These are phyloP conservation scores for Esperia sulphurella DNA, from an alignment of 2,888 invertebrate genomes.

Conservation along the genomic window DNA sequence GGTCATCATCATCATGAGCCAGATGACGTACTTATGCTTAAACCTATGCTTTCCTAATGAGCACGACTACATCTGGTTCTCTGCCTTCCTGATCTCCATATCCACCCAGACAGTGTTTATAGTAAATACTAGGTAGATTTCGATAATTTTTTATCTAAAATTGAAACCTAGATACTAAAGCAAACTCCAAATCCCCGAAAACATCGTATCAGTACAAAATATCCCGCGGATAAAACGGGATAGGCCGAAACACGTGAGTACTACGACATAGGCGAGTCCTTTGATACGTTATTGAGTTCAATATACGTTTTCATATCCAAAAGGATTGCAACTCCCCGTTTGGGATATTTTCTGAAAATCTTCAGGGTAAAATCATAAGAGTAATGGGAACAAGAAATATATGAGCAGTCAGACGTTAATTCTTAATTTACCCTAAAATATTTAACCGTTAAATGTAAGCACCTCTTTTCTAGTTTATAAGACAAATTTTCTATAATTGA, in stretches of 20 bases:
- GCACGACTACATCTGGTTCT: too few relatives aligned
- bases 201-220: constrained; percentile 39
- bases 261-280: constrained; percentile 46
- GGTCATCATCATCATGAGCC: too few relatives aligned
- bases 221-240: constrained; percentile 42
- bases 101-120: too few relatives aligned
- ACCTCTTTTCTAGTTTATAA: too few relatives aligned
- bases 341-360: constrained; percentile 4
- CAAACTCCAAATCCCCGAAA: constrained; percentile 17
- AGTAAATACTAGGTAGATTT: too few relatives aligned
- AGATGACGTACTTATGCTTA: too few relatives aligned
- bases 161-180: constrained; percentile 22
- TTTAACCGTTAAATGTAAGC: too few relatives aligned
- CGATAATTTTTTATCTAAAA: constrained; percentile 16
- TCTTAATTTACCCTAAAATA: too few relatives aligned
- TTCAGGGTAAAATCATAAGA: not conserved
- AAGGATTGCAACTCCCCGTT: constrained; percentile 20
- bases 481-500: too few relatives aligned
- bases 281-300: constrained; percentile 63
- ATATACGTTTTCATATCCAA: constrained; percentile 54
- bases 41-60: too few relatives aligned
- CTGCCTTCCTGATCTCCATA: too few relatives aligned
- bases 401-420: not conserved
- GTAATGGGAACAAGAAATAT: not conserved
- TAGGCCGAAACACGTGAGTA: constrained; percentile 39